phyloP scores from a whole-genome alignment of 1,140 invertebrate genomes.

The Microvelia longipes region DNA sequence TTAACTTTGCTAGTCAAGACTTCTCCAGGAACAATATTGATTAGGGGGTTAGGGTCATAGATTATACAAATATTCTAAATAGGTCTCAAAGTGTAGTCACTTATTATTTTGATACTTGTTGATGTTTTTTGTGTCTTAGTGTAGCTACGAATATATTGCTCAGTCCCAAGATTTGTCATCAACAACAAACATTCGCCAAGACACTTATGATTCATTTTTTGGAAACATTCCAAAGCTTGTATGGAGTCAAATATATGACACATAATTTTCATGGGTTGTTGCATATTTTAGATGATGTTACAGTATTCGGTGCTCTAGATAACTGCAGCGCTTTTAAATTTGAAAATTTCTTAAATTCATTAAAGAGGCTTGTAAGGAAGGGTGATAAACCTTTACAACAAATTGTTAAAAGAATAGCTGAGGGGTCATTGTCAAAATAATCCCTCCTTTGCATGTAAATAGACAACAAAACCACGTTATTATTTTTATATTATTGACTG shows the following conservation, averaged over 20 bases:
- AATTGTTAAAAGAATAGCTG: not conserved
- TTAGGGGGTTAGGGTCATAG: too few species aligned
- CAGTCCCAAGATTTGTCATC: not conserved
- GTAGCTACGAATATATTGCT: not conserved
- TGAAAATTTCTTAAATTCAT: constrained; percentile 10
- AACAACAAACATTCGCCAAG: not conserved
- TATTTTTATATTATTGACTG: too few species aligned
- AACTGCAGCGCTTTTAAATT: constrained; percentile 12
- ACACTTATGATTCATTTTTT: constrained; percentile 1
- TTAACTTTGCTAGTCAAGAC: too few species aligned
- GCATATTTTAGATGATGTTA: constrained; percentile 13
- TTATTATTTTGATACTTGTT: too few species aligned
- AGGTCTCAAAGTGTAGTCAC: too few species aligned
- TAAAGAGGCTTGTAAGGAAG: not conserved
- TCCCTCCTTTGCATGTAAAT: too few species aligned
- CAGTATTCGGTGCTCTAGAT: constrained; percentile 2
- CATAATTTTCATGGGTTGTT: constrained; percentile 22
- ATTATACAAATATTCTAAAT: too few species aligned
- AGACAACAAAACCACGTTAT: too few species aligned
- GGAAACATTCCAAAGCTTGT: constrained; percentile 5
- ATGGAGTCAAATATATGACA: constrained; percentile 24
- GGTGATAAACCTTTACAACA: not conserved
- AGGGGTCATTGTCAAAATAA: too few species aligned
- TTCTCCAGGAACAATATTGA: too few species aligned
- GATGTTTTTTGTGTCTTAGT: not conserved